phyloP scores from a whole-genome alignment of 2,113 vertebrate species.

The Anser cygnoides region DNA sequence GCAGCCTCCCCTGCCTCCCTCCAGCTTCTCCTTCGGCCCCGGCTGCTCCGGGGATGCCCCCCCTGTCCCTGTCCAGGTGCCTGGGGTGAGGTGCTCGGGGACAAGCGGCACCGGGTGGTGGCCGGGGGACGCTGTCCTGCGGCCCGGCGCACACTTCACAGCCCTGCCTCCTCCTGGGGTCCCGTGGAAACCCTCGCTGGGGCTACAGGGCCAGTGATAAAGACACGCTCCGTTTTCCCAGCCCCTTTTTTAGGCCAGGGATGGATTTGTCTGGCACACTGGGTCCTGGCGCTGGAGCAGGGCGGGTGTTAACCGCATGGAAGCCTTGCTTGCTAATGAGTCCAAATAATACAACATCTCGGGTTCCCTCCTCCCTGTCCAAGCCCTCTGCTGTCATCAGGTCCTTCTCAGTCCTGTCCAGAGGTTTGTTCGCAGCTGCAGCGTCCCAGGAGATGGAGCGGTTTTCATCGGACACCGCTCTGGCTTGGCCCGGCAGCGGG shows the following conservation, averaged over 20 bases:
- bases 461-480: not conserved
- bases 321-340: not conserved
- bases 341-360: slow-evolving; percentile 18
- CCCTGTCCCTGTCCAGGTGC: not conserved
- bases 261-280: not conserved
- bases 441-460: not conserved
- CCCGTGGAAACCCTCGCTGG: accelerated
- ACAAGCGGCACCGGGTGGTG: accelerated
- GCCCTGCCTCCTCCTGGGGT: not conserved
- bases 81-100: not conserved
- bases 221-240: not conserved
- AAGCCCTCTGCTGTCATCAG: slow-evolving; percentile 44
- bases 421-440: slow-evolving; percentile 15
- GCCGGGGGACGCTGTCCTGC: not conserved
- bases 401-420: slow-evolving; percentile 14
- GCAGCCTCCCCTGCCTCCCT: not conserved
- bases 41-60: not conserved
- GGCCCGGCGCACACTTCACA: accelerated
- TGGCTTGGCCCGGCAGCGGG: not conserved
- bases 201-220: not conserved
- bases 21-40: not conserved
- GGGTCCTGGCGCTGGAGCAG: not conserved
- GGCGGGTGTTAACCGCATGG: not conserved
- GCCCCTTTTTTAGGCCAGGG: not conserved
- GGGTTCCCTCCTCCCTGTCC: not conserved